Percentiles rank a stretch among this genome's conserved stretches.
phyloP scores from a whole-genome alignment of 2,113 vertebrate genomes.

The Barnardius zonarius region DNA sequence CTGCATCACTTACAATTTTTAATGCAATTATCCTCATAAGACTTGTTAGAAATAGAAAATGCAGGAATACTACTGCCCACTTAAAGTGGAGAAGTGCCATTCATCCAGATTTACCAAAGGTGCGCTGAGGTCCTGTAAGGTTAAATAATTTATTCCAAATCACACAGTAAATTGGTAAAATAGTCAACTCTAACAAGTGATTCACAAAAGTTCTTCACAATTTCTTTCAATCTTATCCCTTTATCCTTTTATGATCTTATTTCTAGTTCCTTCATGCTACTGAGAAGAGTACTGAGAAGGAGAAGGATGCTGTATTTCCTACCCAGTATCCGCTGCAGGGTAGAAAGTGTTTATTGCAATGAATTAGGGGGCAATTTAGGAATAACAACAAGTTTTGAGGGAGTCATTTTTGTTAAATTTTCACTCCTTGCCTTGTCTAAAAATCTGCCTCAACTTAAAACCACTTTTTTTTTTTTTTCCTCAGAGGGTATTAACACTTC shows the following conservation, averaged over 20 bases:
- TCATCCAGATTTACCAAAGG: not conserved
- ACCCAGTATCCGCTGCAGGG: not conserved
- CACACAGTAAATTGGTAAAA: not conserved
- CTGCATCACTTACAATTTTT: not conserved
- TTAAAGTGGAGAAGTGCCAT: not conserved
- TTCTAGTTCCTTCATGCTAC: not conserved
- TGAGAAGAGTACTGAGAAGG: not conserved
- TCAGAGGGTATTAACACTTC: not conserved
- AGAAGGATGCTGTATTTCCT: not conserved
- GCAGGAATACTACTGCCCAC: fast-evolving
- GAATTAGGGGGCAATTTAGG: not conserved
- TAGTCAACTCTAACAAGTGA: not conserved
- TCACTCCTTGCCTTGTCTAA: not conserved
- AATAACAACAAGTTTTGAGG: not conserved
- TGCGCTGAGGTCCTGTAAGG: not conserved
- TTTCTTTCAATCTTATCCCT: not conserved
- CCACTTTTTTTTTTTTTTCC: not conserved
- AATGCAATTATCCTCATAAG: not conserved
- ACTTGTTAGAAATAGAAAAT: not conserved
- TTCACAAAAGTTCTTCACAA: not conserved
- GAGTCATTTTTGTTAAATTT: not conserved
- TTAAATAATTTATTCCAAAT: not conserved
- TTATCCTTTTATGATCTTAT: not conserved
- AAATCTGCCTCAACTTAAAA: not conserved
- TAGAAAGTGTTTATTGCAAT: not conserved